A percentile compares a stretch with the other conserved stretches of the same genome.
phyloP scores from a whole-genome alignment of 2,888 invertebrate genomes.

The Andrena flavipes region DNA sequence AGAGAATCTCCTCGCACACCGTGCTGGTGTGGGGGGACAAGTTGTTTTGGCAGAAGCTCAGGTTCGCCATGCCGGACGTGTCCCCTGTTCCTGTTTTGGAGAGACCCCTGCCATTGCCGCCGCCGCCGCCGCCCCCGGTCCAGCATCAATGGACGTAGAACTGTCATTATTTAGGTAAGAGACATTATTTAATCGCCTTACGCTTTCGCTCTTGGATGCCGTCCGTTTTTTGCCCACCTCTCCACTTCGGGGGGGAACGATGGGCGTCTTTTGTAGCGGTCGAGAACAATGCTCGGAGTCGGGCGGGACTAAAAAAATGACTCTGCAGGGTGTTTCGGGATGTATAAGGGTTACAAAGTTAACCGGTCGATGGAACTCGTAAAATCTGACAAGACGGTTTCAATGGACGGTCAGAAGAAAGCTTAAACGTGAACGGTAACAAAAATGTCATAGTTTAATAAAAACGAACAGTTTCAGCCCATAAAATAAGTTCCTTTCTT shows the following conservation, averaged over 20 bases:
- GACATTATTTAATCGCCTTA: constrained; percentile 32
- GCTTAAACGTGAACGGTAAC: neutral
- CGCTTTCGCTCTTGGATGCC: neutral
- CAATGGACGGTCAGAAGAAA: neutral
- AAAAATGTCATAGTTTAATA: neutral
- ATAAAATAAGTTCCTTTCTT: neutral
- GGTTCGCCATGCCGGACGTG: constrained; percentile 94
- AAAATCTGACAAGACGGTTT: neutral
- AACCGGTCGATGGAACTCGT: neutral
- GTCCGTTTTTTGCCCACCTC: neutral
- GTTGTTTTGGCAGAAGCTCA: constrained; percentile 98
- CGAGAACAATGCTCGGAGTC: neutral
- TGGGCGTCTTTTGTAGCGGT: neutral
- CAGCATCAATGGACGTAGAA: constrained; percentile 92
- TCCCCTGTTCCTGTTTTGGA: constrained; percentile 81
- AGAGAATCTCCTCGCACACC: constrained; percentile 95
- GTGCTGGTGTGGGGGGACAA: constrained; percentile 97
- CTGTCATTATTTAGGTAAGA: constrained; percentile 69
- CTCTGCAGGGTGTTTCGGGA: neutral
- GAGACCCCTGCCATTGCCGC: constrained; percentile 81
- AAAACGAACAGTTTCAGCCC: too few relatives aligned
- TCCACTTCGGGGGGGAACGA: neutral
- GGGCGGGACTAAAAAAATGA: neutral
- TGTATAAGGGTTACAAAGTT: constrained; percentile 2
- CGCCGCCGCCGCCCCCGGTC: constrained; percentile 84